Conservation (phyloP, 2,888 invertebrate species). For the Lepidonotus clava region DNA sequence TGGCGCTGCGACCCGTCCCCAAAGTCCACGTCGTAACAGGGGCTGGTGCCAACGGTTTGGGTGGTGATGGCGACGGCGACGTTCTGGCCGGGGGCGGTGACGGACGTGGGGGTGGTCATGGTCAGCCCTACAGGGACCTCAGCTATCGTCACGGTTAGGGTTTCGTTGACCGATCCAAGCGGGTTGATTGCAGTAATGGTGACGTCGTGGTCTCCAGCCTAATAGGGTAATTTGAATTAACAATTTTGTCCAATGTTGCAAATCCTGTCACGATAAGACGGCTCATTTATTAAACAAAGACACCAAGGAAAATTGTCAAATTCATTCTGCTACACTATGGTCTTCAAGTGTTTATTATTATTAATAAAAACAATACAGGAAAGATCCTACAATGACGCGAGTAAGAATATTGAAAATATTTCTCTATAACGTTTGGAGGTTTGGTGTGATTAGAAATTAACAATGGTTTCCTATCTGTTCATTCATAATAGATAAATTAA, state of each 20-base stretch:
- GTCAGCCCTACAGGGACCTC: slow-evolving; percentile 62
- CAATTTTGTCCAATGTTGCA: too few species aligned
- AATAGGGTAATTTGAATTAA: too few species aligned
- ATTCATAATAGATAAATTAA: too few species aligned
- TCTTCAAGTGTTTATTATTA: neutral
- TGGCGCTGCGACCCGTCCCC: slow-evolving; percentile 64
- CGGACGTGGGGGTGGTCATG: slow-evolving; percentile 61
- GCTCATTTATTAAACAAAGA: neutral
- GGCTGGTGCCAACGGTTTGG: slow-evolving; percentile 65
- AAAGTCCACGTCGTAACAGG: slow-evolving; percentile 71
- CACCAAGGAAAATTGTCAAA: neutral
- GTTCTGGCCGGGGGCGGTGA: slow-evolving; percentile 60
- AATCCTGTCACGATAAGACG: too few species aligned
- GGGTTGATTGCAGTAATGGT: slow-evolving; percentile 66
- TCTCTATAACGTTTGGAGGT: too few species aligned
- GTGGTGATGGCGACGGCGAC: slow-evolving; percentile 68
- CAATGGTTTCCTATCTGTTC: too few species aligned
- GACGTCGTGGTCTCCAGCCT: slow-evolving; percentile 65
- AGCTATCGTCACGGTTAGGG: slow-evolving; percentile 59
- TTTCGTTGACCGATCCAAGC: slow-evolving; percentile 40
- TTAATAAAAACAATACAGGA: neutral
- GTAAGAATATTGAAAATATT: too few species aligned
- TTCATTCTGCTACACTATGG: neutral
- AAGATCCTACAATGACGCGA: too few species aligned
- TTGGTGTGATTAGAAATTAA: too few species aligned